Conservation (phyloP, 2,888 invertebrate genomes). For the Synanthedon formicaeformis region DNA sequence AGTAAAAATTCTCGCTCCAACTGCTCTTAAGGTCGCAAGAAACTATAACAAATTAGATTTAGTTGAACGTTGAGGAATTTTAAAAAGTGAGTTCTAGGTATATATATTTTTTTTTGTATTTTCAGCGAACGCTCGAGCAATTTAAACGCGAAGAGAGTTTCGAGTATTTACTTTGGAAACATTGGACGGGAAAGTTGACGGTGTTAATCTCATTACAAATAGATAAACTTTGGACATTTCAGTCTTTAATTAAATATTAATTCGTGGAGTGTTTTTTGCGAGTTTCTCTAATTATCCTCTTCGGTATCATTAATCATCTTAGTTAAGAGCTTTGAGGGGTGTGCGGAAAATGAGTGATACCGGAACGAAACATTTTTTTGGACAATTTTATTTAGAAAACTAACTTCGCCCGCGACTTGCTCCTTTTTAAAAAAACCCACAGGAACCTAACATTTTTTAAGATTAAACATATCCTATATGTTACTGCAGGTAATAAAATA, state of each 20-base stretch:
- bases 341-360: too few relatives aligned
- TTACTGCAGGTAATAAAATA: too few relatives aligned
- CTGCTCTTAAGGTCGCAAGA: background rate
- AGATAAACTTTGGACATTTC: background rate
- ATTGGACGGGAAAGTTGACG: background rate
- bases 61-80: background rate
- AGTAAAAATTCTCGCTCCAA: too few relatives aligned
- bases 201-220: background rate
- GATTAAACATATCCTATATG: too few relatives aligned
- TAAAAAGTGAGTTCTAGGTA: background rate
- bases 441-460: too few relatives aligned
- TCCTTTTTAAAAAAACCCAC: too few relatives aligned
- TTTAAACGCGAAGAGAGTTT: background rate
- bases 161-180: background rate
- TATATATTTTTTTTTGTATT: background rate
- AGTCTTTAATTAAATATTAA: background rate
- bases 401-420: too few relatives aligned
- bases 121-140: background rate
- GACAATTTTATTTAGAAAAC: too few relatives aligned
- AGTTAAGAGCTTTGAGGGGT: too few relatives aligned
- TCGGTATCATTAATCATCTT: background rate
- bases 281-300: background rate
- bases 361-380: too few relatives aligned
- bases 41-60: background rate
- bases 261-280: background rate